These are phyloP conservation scores for Piscicola geometra DNA, from an alignment of 2,888 invertebrate genomes.

Conservation along the genomic window DNA sequence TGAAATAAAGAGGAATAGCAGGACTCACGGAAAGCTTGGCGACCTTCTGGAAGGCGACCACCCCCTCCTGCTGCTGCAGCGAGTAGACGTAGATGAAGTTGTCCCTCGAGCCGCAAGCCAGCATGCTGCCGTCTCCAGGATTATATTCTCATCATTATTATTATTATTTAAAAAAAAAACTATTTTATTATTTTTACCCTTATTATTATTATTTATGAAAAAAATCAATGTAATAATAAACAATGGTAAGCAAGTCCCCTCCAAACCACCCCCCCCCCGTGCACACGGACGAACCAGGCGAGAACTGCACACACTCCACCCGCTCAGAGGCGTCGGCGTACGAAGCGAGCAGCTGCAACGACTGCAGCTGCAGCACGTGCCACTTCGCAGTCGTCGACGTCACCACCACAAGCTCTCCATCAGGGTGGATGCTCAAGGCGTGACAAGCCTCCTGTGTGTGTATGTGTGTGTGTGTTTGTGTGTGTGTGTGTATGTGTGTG, in stretches of 20 bases:
- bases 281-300: no score
- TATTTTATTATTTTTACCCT: no score
- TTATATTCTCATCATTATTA: no score
- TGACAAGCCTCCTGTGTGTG: constrained; percentile 71
- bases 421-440: constrained; percentile 73
- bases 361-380: constrained; percentile 76
- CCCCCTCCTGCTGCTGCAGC: constrained; percentile 70
- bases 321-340: constrained; percentile 57
- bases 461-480: no score
- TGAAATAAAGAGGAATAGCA: not conserved
- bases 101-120: constrained; percentile 82
- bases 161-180: no score
- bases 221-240: not conserved
- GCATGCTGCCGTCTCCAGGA: constrained; percentile 70
- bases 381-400: constrained; percentile 75
- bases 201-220: not conserved
- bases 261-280: no score
- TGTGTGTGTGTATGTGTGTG: no score
- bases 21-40: constrained; percentile 72
- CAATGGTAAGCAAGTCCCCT: no score
- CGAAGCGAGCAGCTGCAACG: constrained; percentile 60
- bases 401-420: constrained; percentile 71
- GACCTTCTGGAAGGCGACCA: constrained; percentile 71
- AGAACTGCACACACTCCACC: constrained; percentile 56
- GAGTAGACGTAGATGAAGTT: constrained; percentile 85